Percentiles rank a stretch among this genome's conserved stretches.
These are phyloP conservation scores for Enoplosus armatus DNA, from an alignment of 2,797 vertebrate genomes.

Conservation along the genomic window DNA sequence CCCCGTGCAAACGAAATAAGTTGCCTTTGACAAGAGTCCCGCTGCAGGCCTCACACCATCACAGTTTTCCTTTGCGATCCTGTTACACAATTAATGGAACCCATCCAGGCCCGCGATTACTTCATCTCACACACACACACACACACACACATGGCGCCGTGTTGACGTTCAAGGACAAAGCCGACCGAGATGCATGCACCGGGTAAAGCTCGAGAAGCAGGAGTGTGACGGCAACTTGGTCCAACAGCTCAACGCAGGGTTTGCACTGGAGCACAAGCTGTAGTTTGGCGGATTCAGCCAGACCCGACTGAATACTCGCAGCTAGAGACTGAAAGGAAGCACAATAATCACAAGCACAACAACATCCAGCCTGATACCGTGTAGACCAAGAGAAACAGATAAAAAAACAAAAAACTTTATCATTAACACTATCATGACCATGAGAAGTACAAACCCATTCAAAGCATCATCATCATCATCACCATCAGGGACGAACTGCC, in stretches of 20 bases:
- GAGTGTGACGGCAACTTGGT: too few relatives aligned
- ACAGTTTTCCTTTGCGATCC: background rate
- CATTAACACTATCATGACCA: background rate
- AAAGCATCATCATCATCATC: background rate
- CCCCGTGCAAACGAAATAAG: background rate
- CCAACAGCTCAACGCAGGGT: background rate
- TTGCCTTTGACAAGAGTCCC: conserved; percentile 11
- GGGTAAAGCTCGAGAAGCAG: background rate
- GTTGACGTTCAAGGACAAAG: background rate
- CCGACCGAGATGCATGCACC: background rate
- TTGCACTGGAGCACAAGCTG: too few relatives aligned
- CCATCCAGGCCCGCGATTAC: background rate
- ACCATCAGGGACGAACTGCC: background rate
- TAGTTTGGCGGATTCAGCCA: too few relatives aligned
- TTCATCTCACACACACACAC: background rate
- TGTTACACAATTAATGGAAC: background rate
- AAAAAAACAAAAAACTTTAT: background rate
- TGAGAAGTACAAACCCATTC: background rate
- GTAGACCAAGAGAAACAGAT: background rate
- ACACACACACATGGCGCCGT: background rate
- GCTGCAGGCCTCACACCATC: background rate
- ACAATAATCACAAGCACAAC: rapidly evolving
- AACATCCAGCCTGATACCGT: too few relatives aligned
- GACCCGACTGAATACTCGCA: too few relatives aligned
- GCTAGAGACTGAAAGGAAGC: background rate